phyloP scores from a whole-genome alignment of 1,140 invertebrate species.

The Apocrypta bakeri region DNA sequence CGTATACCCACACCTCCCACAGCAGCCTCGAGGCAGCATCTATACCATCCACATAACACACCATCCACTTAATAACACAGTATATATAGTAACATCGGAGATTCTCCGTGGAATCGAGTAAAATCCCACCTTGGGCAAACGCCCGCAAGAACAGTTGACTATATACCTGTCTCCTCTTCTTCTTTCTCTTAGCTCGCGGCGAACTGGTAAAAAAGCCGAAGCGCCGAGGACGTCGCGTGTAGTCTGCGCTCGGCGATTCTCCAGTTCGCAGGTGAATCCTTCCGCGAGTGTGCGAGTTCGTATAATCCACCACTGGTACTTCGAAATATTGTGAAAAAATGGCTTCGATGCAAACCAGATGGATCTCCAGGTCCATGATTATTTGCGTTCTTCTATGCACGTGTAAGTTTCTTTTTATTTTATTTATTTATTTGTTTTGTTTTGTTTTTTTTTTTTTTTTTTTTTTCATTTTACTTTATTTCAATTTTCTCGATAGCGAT shows the following conservation, averaged over 20 bases:
- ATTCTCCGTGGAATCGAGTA: not conserved
- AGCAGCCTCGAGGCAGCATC: not conserved
- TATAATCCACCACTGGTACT: not conserved
- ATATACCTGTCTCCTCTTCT: not conserved
- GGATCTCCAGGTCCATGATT: not conserved
- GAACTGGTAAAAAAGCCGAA: slow-evolving; percentile 42
- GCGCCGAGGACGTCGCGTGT: slow-evolving; percentile 23
- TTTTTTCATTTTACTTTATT: too few relatives aligned
- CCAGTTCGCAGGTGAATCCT: slow-evolving; percentile 35
- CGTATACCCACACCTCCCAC: not conserved
- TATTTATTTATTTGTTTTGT: not conserved
- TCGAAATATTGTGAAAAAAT: not conserved
- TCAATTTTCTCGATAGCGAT: too few relatives aligned
- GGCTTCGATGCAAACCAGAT: not conserved
- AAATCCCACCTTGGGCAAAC: not conserved
- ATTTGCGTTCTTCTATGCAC: slow-evolving; percentile 18
- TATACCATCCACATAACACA: not conserved
- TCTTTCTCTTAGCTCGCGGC: not conserved
- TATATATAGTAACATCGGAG: not conserved
- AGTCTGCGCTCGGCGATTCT: slow-evolving; percentile 24
- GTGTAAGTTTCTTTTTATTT: slow-evolving; percentile 25
- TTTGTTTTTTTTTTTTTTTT: too few relatives aligned
- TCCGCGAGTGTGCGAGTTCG: not conserved
- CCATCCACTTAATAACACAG: not conserved
- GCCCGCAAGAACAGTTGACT: not conserved